Evolutionary conservation across 2,888 invertebrate genomes (phyloP).

Genomic region (Pristionchus fissidentatus): DNA sequence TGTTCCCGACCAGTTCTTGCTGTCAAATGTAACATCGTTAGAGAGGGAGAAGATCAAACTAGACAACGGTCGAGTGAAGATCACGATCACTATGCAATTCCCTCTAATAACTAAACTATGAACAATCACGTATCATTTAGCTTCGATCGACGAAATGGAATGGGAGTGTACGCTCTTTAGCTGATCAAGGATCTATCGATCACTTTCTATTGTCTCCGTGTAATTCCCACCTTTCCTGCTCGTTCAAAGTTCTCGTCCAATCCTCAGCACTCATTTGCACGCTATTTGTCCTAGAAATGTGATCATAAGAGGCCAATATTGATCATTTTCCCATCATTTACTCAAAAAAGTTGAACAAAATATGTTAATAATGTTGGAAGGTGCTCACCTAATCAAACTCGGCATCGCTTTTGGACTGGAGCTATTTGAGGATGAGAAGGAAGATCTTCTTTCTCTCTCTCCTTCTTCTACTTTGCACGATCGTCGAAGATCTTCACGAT

Average conservation of each 20-base stretch:
- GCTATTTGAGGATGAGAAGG: not conserved
- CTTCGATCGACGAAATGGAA: too few relatives aligned
- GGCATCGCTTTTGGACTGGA: not conserved
- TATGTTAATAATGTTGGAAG: not conserved
- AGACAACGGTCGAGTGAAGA: not conserved
- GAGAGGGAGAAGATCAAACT: not conserved
- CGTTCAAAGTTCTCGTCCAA: constrained; percentile 20
- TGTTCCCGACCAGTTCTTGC: too few relatives aligned
- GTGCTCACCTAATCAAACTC: not conserved
- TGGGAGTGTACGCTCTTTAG: too few relatives aligned
- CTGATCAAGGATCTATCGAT: too few relatives aligned
- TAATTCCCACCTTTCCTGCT: not conserved
- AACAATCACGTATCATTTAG: too few relatives aligned
- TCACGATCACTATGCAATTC: not conserved
- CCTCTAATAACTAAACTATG: not conserved
- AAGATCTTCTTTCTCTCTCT: not conserved
- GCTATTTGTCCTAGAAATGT: constrained; percentile 2
- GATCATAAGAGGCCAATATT: too few relatives aligned
- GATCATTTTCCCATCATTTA: too few relatives aligned
- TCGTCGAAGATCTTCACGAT: constrained; percentile 54
- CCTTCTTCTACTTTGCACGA: not conserved
- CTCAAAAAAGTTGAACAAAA: too few relatives aligned
- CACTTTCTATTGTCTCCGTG: too few relatives aligned
- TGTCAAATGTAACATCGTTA: too few relatives aligned
- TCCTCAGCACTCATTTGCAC: not conserved